phyloP scores from a whole-genome alignment of 2,797 vertebrate species.

The Prionace glauca region DNA sequence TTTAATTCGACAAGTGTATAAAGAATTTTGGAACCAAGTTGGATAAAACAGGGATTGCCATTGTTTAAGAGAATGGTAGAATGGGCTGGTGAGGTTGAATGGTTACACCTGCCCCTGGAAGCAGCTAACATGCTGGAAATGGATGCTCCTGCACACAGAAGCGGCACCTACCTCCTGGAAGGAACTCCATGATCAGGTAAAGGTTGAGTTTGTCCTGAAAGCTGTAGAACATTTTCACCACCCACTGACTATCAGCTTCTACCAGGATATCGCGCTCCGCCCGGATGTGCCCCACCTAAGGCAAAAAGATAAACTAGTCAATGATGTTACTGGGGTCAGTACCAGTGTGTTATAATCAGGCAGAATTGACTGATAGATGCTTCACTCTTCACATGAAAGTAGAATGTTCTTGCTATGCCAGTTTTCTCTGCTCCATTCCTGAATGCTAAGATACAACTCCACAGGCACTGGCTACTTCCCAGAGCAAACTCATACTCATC shows the following conservation, averaged over 20 bases:
- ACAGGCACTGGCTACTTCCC: background rate
- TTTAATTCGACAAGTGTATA: background rate
- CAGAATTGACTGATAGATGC: too few relatives aligned
- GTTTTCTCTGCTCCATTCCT: background rate
- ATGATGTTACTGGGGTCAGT: background rate
- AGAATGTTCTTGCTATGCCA: background rate
- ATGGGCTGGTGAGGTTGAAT: background rate
- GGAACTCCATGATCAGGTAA: conserved; percentile 98
- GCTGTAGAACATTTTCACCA: conserved; percentile 99
- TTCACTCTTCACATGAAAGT: background rate
- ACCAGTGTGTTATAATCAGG: background rate
- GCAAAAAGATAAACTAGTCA: background rate
- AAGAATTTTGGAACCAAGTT: background rate
- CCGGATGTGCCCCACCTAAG: conserved; percentile 90
- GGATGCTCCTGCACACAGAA: conserved; percentile 30
- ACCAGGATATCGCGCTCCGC: conserved; percentile 95
- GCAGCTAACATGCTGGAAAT: background rate
- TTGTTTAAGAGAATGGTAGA: background rate
- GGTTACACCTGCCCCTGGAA: background rate
- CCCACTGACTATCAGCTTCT: conserved; percentile 96
- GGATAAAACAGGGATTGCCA: too few relatives aligned
- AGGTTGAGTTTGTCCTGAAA: conserved; percentile 99
- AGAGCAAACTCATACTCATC: background rate
- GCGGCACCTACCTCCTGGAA: conserved; percentile 80
- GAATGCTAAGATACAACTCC: background rate